Evolutionary conservation across 92 coral and sea anemone genomes (phyloP), one percentile per base, ranked within the genome.

Genomic region (Pocillopora grandis): DNA sequence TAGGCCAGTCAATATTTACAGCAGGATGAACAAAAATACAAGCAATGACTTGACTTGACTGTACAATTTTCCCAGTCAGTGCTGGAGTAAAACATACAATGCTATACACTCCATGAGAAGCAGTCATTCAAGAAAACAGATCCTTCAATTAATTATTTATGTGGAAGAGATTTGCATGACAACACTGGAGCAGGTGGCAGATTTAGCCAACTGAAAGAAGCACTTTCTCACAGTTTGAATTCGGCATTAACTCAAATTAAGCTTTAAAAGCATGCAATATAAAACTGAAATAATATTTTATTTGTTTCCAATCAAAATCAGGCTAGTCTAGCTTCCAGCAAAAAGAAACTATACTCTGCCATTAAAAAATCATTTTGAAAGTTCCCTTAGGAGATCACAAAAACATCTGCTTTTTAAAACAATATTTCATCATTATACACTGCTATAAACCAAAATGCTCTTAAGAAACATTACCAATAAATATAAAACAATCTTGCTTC

Each of bases 151-250:
- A 90, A 90, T 87, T 42, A 87, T 90, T 87, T 18, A 90, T 75
- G 62, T 66, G 63, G 71, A 69, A 60, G 48, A 17, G 68, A 90
- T 90, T 90, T 90, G 90, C 93, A 90, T 90, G 58, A 90, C 75
- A 82, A 79, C 35, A 61, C 18, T 12, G 8, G n/a, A 56, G 71
- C 86, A 83, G 77, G 72, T 62, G 82, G 62, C 66, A 57, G 81
- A 3, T 76, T 71, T 72, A 70, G 76, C 70, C 62, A 80, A 67
- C 36, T 66, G 58, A 80, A 84, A 74, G 75, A 71, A 82, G 76
- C 61, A 57, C 59, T 71, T 59, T 81, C 15, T 61, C 58, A 70
- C 23, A 58, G 69, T 19, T 35, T 58, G 35, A 81, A 81, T 81
- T 59, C 15, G 12, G 59, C 85, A 55, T 59, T 27, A 59, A 19